Evolutionary conservation across 2,113 vertebrate species (phyloP), one percentile per base, ranked within the genome.

Genomic region (Centrocercus urophasianus): DNA sequence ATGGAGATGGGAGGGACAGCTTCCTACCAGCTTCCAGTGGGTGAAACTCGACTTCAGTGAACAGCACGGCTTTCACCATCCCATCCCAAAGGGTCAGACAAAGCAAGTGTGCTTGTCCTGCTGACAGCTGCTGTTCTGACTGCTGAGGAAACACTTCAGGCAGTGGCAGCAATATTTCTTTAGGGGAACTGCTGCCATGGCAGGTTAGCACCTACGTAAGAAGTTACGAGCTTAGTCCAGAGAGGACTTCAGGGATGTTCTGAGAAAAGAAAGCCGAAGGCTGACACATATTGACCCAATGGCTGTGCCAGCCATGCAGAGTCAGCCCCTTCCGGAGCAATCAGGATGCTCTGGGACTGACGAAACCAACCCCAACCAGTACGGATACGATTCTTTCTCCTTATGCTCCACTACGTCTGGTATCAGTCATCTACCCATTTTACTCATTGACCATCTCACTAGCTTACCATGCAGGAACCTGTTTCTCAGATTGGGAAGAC

Each of bases 381-480:
- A 28, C 9, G 54, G 60, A 8, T 3, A 19, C 0, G 2, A 43
- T 11, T 25, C 34, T 32, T 24, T 4, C 42, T 67, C 16, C 24
- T 65, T 38, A 3, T 2, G 4, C 16, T 60, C 15, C 27, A 45
- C 52, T 28, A 3, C 0, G 30, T 34, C 52, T 18, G 48, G 71
- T 61, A 43, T 60, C 48, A 4, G 8, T 0, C 5, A 65, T 18
- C 13, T 57, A 38, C 50, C 45, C 20, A 8, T 28, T 59, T 20
- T 57, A 43, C 45, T 50, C 20, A 9, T 10, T 54, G 17, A 60
- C 32, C 36, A 28, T 1, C 0, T 30, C 0, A 0, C 52, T 28
- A 21, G 16, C 50, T 88, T 25, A 38, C 19, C 65, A 38, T 25
- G 22, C 21, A n/a, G 48, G 20, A 72, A 54, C n/a, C 67, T 27